Evolutionary conservation across 2,113 vertebrate species (phyloP), one percentile per base, ranked within the genome.

Genomic region (Ameiurus melas): DNA sequence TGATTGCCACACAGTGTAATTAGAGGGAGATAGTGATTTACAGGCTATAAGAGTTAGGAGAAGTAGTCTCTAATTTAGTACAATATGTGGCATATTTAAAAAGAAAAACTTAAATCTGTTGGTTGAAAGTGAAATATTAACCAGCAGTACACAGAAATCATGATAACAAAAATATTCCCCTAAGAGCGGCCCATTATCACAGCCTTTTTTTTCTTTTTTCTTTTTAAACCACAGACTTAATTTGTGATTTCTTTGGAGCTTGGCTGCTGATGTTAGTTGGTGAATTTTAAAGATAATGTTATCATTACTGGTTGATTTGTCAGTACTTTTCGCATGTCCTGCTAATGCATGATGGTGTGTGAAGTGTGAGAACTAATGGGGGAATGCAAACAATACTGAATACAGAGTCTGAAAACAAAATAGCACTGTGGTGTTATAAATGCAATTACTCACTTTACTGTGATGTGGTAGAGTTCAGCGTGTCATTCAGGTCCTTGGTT

Each of bases 341-440:
- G 25, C n/a, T 83, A 84, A 87, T 64, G 12, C 20, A 51, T n/a
- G 17, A 58, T 75, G 70, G 43, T 25, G 25, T 57, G 64, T 73
- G 16, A 66, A 12, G 53, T 58, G 58, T 79, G 73, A 71, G 83
- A 77, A 10, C 83, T 68, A 84, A 84, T 68, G 39, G 25, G 60
- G 60, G 20, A 47, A 66, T 60, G 27, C 82, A 84, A 83, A 55
- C 83, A 66, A 33, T 60, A 66, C 51, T 39, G 62, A 78, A 7
- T 43, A 51, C 55, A 51, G 73, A 58, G 78, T 68, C 64, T 66
- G 78, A 47, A 43, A 88, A 47, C 70, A 77, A 73, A 84, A 51
- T 68, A 47, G n/a, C 81, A 55, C 82, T 16, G 16, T 58, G 62
- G 53, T 88, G 33, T 80, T 85, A 14, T 79, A 73, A 88, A 84